Percentiles rank a stretch among this genome's conserved stretches.
Conservation (phyloP, 30 jellyfish, hydroid and myxozoan genomes). For the Rhopilema esculentum region DNA sequence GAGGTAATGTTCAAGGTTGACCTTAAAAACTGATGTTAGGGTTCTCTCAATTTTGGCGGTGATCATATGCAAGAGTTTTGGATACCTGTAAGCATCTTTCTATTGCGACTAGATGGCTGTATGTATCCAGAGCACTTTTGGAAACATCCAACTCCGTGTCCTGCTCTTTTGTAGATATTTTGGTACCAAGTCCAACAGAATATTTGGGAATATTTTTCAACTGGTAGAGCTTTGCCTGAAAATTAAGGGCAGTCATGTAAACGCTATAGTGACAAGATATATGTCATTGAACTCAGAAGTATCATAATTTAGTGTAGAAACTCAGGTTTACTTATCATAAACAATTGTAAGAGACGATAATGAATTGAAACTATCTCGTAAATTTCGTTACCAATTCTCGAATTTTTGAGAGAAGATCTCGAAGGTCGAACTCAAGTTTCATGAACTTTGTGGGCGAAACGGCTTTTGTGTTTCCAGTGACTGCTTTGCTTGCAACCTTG, state of each 20-base stretch:
- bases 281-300: no score
- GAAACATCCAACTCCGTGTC: not conserved
- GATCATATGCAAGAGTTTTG: not conserved
- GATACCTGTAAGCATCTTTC: conserved; percentile 41
- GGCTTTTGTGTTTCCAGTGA: not conserved
- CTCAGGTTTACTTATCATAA: no score
- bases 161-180: not conserved
- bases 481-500: not conserved
- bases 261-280: not conserved
- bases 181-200: conserved; percentile 32
- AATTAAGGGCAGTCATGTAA: not conserved
- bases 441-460: not conserved
- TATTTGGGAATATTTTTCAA: conserved; percentile 11
- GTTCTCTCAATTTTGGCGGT: no score
- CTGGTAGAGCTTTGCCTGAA: conserved; percentile 43
- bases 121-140: not conserved
- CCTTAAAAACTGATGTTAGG: no score
- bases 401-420: not conserved
- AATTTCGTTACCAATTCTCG: not conserved
- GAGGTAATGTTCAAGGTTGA: no score
- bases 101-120: conserved; percentile 6
- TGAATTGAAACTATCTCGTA: no score
- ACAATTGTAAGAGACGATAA: no score
- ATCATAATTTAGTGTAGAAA: no score
- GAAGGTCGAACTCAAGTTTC: not conserved